These are phyloP conservation scores for Parus major DNA, from an alignment of 2,113 vertebrate genomes.

Conservation along the genomic window DNA sequence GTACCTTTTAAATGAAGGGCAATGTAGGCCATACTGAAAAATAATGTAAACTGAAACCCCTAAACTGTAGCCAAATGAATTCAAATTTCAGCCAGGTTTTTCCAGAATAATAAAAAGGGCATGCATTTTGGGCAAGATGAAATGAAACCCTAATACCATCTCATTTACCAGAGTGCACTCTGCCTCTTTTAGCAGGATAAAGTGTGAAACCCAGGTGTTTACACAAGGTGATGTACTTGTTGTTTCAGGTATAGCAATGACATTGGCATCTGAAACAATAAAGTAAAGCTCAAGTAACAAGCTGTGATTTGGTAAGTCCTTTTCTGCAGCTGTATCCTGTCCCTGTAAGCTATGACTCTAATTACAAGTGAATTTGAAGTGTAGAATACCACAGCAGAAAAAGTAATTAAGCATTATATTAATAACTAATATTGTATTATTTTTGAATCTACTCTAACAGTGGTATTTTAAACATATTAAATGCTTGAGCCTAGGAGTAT, in stretches of 20 bases:
- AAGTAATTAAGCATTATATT: background rate
- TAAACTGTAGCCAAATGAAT: background rate
- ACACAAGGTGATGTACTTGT: background rate
- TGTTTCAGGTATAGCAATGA: background rate
- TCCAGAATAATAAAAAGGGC: background rate
- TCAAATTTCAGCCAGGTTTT: background rate
- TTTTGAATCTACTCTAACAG: background rate
- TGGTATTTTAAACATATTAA: background rate
- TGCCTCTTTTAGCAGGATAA: background rate
- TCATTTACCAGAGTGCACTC: background rate
- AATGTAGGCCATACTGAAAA: conserved; percentile 21
- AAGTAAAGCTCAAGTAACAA: conserved; percentile 1
- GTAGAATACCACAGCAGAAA: background rate
- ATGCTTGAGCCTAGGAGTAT: background rate
- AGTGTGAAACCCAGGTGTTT: background rate
- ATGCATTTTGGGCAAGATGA: background rate
- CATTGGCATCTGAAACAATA: background rate
- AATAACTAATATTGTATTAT: background rate
- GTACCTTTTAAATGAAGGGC: conserved; percentile 8
- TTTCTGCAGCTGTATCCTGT: background rate
- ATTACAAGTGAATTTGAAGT: background rate
- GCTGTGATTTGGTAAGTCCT: background rate
- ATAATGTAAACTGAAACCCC: background rate
- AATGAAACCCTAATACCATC: background rate
- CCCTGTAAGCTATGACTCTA: background rate